Base-by-base conservation (phyloP, 2,113 vertebrate species). In the Aix galericulata region DNA sequence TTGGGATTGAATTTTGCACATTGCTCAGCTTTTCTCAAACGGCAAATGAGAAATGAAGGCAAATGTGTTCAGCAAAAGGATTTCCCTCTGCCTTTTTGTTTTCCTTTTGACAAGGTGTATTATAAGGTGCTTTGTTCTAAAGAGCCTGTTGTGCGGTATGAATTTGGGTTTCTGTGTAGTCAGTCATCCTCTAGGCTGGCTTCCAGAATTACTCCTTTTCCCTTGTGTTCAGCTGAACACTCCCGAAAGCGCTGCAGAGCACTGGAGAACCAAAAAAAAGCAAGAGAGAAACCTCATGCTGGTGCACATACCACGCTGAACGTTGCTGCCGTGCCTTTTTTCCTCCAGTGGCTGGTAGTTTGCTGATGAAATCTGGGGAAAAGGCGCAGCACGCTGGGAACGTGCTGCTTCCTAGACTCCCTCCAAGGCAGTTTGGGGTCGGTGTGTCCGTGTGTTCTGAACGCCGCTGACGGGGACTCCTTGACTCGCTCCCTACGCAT, bases 401-500 rank as follows among this genome's bases (percentile, higher is more conserved):
- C 10, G 9, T 42, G 52, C 38, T 13, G 1, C 16, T 29, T 21
- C 60, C 5, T 17, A 23, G 71, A 14, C 5, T 36, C 53, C 9
- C 2, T 2, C 18, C 23, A 50, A 2, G 7, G 75, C 36, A 15
- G 0, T 55, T 0, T 0, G 0, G 71, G 63, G 40, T 72, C 32
- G 29, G 73, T 36, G 27, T n/a, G 1, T 88, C 78, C 29, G 1
- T 56, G 22, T 6, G 3, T 60, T 6, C 52, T 68, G 60, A 26
- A 3, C 34, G 3, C 59, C 0, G 0, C 31, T 94, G 8, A 23
- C 0, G 6, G 42, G 31, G 71, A 68, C 95, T 95, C 98, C 98
- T 98, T 98, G 94, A 98, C 97, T 97, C 42, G 2, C 52, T 75
- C 84, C 74, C 84, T 90, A 99, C 86, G 99, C 95, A 99, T 99